Conservation (phyloP, 1,140 invertebrate genomes). For the Achatina immaculata region DNA sequence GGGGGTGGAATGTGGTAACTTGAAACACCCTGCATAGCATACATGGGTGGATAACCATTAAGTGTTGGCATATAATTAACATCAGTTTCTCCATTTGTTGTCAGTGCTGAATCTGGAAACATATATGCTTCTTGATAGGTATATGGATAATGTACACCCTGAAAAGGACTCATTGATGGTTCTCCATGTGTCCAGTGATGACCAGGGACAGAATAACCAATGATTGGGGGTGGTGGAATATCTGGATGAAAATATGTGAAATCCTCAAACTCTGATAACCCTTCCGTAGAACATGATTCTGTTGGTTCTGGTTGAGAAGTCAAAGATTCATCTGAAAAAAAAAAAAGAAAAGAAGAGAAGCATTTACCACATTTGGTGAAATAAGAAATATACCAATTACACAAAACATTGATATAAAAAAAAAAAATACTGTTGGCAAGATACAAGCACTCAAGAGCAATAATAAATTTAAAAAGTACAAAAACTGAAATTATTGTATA, state of each 20-base stretch:
- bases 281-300: no score
- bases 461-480: no score
- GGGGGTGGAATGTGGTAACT: not conserved
- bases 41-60: not conserved
- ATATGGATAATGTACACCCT: not conserved
- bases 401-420: no score
- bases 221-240: not conserved
- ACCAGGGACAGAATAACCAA: not conserved
- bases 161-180: not conserved
- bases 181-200: constrained; percentile 12
- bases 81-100: not conserved
- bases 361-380: no score
- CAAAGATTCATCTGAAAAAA: no score
- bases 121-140: not conserved
- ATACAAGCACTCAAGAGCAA: no score
- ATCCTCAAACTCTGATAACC: not conserved
- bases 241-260: not conserved
- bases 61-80: not conserved
- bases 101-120: not conserved
- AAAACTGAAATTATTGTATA: no score
- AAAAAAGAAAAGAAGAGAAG: no score
- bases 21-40: not conserved
- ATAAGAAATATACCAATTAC: no score
- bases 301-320: no score
- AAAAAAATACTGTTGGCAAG: no score